Conservation (phyloP, 64 coral and sea anemone genomes). For the Porites australiensis region DNA sequence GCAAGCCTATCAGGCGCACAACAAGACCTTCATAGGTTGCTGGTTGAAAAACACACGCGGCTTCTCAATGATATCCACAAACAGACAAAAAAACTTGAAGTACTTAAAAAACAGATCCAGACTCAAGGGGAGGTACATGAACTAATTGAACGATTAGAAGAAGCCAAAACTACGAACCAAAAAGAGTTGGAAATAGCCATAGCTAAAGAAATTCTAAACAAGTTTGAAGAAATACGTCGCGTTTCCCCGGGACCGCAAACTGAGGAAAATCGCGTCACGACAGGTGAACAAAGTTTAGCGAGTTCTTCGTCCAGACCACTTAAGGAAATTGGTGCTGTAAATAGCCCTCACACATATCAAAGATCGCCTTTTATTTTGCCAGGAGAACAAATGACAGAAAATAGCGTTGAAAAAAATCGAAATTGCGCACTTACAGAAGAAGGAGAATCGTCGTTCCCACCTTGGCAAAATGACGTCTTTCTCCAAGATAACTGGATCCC, state of each 20-base stretch:
- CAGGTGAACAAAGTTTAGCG: background rate
- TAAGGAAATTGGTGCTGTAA: background rate
- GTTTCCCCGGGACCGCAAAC: background rate
- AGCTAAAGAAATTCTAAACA: background rate
- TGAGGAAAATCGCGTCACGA: background rate
- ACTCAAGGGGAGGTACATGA: slow-evolving; percentile 17
- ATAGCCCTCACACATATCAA: background rate
- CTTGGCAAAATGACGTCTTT: background rate
- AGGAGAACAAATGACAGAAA: background rate
- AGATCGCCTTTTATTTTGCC: background rate
- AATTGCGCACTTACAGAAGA: background rate
- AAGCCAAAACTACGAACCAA: background rate
- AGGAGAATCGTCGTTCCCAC: background rate
- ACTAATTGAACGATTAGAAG: background rate
- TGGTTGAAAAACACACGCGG: background rate
- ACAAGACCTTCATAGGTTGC: background rate
- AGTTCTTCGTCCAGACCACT: background rate
- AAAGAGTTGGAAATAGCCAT: background rate
- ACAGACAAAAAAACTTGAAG: background rate
- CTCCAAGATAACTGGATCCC: slow-evolving; percentile 1
- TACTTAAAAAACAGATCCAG: slow-evolving; percentile 12
- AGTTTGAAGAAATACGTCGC: slow-evolving; percentile 18
- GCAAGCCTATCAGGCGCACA: background rate
- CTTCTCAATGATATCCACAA: slow-evolving; percentile 2
- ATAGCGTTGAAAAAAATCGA: too few species aligned